phyloP scores from a whole-genome alignment of 1,140 invertebrate genomes.

The Drosophila erecta region DNA sequence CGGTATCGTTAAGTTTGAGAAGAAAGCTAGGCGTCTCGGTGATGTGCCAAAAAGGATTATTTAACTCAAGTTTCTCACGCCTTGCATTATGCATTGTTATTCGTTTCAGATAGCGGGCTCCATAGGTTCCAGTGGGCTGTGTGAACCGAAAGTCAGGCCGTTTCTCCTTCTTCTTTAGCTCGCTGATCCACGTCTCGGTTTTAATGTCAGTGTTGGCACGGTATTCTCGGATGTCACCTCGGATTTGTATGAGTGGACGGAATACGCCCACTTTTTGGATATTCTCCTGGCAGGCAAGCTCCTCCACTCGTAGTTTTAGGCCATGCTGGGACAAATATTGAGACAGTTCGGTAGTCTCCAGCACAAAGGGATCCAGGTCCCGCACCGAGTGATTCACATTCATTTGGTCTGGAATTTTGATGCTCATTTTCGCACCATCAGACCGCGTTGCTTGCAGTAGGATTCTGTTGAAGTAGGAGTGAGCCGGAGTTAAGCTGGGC shows the following conservation, averaged over 20 bases:
- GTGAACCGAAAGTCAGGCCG: constrained; percentile 43
- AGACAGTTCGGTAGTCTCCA: constrained; percentile 33
- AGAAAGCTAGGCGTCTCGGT: constrained; percentile 21
- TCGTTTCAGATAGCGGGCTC: constrained; percentile 29
- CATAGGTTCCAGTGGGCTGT: constrained; percentile 33
- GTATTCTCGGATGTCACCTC: constrained; percentile 6
- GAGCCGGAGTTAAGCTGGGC: constrained; percentile 66
- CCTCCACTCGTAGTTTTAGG: constrained; percentile 28
- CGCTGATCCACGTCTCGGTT: constrained; percentile 39
- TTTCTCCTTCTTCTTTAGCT: constrained; percentile 35
- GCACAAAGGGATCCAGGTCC: constrained; percentile 57
- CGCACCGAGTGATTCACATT: constrained; percentile 60
- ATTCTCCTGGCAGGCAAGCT: constrained; percentile 44
- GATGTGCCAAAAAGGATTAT: constrained; percentile 52
- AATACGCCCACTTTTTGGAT: constrained; percentile 56
- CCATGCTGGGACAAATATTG: constrained; percentile 33
- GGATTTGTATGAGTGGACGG: neutral
- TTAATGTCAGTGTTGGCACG: constrained; percentile 59
- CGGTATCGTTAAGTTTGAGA: constrained; percentile 32
- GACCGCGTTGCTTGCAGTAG: constrained; percentile 36
- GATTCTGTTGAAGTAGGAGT: constrained; percentile 73
- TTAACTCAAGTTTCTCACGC: constrained; percentile 19
- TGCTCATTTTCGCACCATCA: constrained; percentile 14
- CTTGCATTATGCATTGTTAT: neutral
- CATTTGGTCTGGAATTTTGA: constrained; percentile 66